Evolutionary conservation across 2,797 vertebrate species (phyloP).

Genomic region (Pelodytes ibericus): DNA sequence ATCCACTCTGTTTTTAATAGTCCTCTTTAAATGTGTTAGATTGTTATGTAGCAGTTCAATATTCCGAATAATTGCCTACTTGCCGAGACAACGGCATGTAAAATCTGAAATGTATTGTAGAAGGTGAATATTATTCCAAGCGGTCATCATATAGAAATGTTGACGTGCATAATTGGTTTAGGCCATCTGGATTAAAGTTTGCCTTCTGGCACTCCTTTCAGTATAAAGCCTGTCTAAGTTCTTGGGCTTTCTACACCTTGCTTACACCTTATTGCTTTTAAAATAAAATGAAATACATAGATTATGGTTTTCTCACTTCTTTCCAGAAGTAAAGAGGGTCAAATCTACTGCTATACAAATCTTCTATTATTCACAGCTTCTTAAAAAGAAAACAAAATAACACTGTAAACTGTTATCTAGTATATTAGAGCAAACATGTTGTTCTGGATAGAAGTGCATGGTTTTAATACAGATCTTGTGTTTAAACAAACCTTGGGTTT

Average conservation of each 20-base stretch:
- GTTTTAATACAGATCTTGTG: slow-evolving; percentile 11
- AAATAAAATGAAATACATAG: no score
- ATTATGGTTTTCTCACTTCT: background rate
- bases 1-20: no score
- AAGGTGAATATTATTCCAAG: no score
- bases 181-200: background rate
- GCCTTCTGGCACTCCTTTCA: background rate
- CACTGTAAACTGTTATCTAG: background rate
- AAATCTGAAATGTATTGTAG: no score
- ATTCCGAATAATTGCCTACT: no score
- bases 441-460: slow-evolving; percentile 7
- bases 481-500: background rate
- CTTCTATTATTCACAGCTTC: background rate
- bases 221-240: no score
- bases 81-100: no score
- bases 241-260: no score
- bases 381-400: background rate
- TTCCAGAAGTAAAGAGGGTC: background rate
- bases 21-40: no score
- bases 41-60: no score
- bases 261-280: background rate
- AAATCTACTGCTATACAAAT: background rate
- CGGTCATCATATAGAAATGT: no score
- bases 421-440: background rate
- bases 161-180: no score